Conservation (phyloP, 2,113 vertebrate genomes). For the Rallus limicola region DNA sequence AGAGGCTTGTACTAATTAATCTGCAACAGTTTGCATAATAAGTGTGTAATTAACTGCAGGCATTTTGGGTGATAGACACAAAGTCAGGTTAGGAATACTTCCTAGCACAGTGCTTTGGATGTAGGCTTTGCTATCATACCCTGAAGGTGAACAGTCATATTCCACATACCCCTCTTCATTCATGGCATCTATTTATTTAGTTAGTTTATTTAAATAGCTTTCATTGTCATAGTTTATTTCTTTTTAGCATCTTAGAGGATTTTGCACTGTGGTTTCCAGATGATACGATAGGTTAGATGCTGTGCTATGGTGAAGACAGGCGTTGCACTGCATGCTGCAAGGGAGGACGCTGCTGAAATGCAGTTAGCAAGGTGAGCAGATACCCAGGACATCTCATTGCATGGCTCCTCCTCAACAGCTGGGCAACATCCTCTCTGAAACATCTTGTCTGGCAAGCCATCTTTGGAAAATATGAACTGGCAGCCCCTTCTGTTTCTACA, state of each 20-base stretch:
- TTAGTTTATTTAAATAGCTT: neutral
- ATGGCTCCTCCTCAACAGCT: neutral
- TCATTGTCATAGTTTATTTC: neutral
- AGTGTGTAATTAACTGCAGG: neutral
- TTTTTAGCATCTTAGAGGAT: neutral
- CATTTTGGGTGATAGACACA: neutral
- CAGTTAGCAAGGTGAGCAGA: fast-evolving
- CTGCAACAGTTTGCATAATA: neutral
- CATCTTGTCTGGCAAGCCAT: neutral
- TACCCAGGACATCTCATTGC: fast-evolving
- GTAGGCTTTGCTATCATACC: neutral
- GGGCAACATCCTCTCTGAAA: neutral
- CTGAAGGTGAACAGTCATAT: neutral
- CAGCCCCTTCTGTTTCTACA: neutral
- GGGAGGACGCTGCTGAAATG: neutral
- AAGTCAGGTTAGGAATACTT: neutral
- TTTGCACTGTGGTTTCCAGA: neutral
- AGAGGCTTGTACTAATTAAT: neutral
- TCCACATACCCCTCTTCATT: neutral
- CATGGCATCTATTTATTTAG: too few species aligned
- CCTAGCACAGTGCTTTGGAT: neutral
- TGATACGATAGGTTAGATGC: neutral
- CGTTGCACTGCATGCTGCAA: neutral
- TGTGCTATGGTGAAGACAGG: neutral
- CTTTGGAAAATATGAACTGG: neutral